A percentile compares a stretch with the other conserved stretches of the same genome.
phyloP scores from a whole-genome alignment of 2,797 vertebrate genomes.

The Halcyon chelicuti region DNA sequence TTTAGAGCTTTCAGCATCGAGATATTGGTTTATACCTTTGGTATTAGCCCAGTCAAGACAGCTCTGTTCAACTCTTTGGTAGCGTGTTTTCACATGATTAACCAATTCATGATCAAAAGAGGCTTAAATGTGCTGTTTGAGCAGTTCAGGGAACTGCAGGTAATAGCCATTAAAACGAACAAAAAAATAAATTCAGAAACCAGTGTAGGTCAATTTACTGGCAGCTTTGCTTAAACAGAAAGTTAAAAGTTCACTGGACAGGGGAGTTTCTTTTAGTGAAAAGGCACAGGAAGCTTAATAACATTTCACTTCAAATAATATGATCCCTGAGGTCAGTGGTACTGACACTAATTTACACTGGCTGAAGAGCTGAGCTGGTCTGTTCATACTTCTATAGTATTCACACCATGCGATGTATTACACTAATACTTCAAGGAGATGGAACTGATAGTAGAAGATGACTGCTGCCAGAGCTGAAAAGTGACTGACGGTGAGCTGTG shows the following conservation, averaged over 20 bases:
- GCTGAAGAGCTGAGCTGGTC: neutral
- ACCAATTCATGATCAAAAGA: neutral
- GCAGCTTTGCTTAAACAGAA: neutral
- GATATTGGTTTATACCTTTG: constrained; percentile 20
- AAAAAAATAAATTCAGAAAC: neutral
- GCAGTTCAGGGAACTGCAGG: neutral
- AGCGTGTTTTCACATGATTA: neutral
- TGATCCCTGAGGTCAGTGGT: neutral
- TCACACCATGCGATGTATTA: neutral
- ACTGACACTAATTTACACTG: neutral
- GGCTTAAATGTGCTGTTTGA: neutral
- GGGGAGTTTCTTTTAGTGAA: neutral
- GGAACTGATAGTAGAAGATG: neutral
- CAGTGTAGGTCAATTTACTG: neutral
- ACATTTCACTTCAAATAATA: neutral
- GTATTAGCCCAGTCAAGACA: neutral
- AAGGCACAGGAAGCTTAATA: neutral
- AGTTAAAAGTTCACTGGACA: neutral
- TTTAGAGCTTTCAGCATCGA: constrained; percentile 29
- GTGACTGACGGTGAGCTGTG: neutral
- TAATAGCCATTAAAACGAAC: neutral
- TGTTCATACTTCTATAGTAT: neutral
- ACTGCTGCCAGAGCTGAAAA: neutral
- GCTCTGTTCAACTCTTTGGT: neutral
- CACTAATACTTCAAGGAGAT: neutral